phyloP scores from a whole-genome alignment of 1,140 invertebrate species.

The Ostrea edulis region DNA sequence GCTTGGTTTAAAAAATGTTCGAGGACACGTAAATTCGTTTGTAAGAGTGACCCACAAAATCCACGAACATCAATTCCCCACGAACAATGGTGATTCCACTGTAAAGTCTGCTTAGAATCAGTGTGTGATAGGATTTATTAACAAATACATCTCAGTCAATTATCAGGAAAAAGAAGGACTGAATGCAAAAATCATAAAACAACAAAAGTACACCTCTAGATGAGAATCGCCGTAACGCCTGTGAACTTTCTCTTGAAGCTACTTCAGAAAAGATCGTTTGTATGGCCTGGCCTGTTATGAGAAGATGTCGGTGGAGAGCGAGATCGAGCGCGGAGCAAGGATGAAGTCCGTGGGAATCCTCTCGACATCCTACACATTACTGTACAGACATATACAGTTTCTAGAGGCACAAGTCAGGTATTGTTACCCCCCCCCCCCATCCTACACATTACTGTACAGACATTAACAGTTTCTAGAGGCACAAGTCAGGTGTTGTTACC shows the following conservation, averaged over 20 bases:
- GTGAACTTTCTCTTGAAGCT: constrained; percentile 70
- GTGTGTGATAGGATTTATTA: too few relatives aligned
- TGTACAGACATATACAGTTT: constrained; percentile 80
- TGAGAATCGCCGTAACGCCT: neutral
- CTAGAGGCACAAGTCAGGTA: constrained; percentile 80
- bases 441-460: constrained; percentile 78
- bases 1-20: too few relatives aligned
- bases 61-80: too few relatives aligned
- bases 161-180: too few relatives aligned
- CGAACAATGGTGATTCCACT: too few relatives aligned
- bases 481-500: constrained; percentile 77
- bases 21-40: too few relatives aligned
- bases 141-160: too few relatives aligned
- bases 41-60: too few relatives aligned
- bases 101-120: too few relatives aligned
- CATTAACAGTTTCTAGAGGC: constrained; percentile 80
- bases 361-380: constrained; percentile 77
- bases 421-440: constrained; percentile 48
- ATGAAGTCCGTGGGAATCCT: constrained; percentile 81
- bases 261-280: constrained; percentile 78
- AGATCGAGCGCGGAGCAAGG: constrained; percentile 78
- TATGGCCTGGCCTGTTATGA: constrained; percentile 81
- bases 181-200: too few relatives aligned
- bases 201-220: neutral
- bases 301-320: constrained; percentile 79